phyloP scores from a whole-genome alignment of 2,113 vertebrate genomes.

The Passerina amoena region DNA sequence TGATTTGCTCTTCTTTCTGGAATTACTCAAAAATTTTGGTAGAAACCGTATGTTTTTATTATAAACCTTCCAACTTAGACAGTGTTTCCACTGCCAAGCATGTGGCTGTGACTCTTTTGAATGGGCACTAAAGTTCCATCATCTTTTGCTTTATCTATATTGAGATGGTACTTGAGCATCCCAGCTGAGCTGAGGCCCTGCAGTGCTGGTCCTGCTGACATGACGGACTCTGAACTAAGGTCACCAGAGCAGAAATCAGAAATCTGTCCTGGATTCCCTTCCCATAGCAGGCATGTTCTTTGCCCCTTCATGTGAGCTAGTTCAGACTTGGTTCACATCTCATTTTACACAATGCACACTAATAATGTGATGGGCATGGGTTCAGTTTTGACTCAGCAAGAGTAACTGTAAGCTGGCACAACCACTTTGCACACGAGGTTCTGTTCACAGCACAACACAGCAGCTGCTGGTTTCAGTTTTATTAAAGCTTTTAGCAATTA shows the following conservation, averaged over 20 bases:
- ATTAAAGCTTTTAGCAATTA: background rate
- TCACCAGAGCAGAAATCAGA: background rate
- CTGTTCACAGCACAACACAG: background rate
- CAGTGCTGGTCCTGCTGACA: background rate
- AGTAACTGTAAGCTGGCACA: background rate
- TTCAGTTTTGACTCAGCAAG: background rate
- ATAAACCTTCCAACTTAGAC: background rate
- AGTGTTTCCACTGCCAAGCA: background rate
- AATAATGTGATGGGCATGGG: background rate
- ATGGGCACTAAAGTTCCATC: background rate
- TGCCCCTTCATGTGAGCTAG: background rate
- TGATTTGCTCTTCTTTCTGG: background rate
- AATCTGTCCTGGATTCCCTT: background rate
- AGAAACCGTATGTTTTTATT: background rate
- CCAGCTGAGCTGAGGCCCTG: background rate
- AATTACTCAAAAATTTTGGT: background rate
- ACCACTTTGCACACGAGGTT: background rate
- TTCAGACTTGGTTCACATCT: background rate
- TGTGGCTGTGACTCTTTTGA: background rate
- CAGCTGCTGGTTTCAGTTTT: background rate
- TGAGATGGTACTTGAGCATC: background rate
- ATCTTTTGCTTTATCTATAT: background rate
- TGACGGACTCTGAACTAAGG: background rate
- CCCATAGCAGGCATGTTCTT: background rate
- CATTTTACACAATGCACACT: background rate